Evolutionary conservation across 2,113 vertebrate genomes (phyloP), one percentile per base, ranked within the genome.

Genomic region (Pholis gunnellus): DNA sequence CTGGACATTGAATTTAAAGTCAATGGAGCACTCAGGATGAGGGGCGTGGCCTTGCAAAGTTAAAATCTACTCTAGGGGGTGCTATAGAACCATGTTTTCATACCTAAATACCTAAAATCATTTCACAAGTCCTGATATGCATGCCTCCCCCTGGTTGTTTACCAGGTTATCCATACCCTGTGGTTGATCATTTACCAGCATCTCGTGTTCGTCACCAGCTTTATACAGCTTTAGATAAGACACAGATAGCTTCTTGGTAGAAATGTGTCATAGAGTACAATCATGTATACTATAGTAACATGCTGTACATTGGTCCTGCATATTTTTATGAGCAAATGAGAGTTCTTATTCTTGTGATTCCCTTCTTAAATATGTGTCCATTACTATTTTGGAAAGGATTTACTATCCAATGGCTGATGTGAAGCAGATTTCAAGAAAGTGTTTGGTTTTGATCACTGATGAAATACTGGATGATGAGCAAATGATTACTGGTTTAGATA

Each of bases 141-240:
- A 34, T 34, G 34, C 6, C 27, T 56, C 9, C 38, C 31, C 2
- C n/a, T 61, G 52, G 64, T 22, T 85, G 46, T 81, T 82, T 72
- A 83, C 74, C 25, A 69, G 63, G 29, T 83, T 72, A 69, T 81
- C 22, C 76, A 81, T 14, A 31, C 61, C 54, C 2, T 57, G 34
- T 27, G 44, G 88, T 86, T 77, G 81, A 93, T 93, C 83, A 94
- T 92, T 94, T 57, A 94, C 91, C 64, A 82, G 56, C 40, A 77
- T 70, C 69, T 84, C 78, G 76, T 84, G 82, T 72, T 70, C 89
- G 61, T 88, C 87, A 88, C 76, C 20, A 85, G 81, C 67, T 91
- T 87, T 90, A 89, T 75, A 91, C 75, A 75, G 14, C 68, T 72
- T 57, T 5, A 88, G 89, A 95, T 92, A 92, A 91, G 84, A 83